Evolutionary conservation across 2,797 vertebrate species (phyloP).

Genomic region (Channa striata): DNA sequence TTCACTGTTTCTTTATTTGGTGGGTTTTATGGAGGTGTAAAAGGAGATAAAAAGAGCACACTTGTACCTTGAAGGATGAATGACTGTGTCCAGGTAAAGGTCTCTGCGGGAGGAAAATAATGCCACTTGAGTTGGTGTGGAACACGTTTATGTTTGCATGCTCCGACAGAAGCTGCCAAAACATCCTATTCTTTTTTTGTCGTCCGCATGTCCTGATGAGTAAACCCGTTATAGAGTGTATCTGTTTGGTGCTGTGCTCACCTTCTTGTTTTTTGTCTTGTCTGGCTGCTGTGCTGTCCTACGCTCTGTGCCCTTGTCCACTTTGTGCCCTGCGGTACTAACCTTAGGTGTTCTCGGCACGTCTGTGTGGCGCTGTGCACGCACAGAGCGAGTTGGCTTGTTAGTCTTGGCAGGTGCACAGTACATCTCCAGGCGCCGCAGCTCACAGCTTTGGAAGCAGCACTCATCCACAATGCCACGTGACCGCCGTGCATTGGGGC

Average conservation of each 20-base stretch:
- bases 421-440: conserved; percentile 98
- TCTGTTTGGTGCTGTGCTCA: conserved; percentile 65
- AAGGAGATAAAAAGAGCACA: background rate
- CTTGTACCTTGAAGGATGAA: conserved; percentile 85
- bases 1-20: conserved; percentile 35
- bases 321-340: conserved; percentile 76
- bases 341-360: conserved; percentile 93
- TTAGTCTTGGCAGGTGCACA: conserved; percentile 94
- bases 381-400: conserved; percentile 93
- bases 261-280: conserved; percentile 85
- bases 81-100: conserved; percentile 84
- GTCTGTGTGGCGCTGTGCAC: conserved; percentile 96
- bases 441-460: conserved; percentile 99
- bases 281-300: conserved; percentile 78
- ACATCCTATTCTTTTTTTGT: conserved; percentile 7
- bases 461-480: conserved; percentile 98
- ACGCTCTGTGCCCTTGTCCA: conserved; percentile 78
- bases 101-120: conserved; percentile 80
- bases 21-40: background rate
- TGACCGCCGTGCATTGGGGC: conserved; percentile 91
- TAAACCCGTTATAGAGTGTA: conserved; percentile 31
- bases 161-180: conserved; percentile 9
- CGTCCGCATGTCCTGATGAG: conserved; percentile 19
- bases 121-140: conserved; percentile 31
- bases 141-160: background rate